phyloP scores from a whole-genome alignment of 2,888 invertebrate genomes.

The Meta bourneti region DNA sequence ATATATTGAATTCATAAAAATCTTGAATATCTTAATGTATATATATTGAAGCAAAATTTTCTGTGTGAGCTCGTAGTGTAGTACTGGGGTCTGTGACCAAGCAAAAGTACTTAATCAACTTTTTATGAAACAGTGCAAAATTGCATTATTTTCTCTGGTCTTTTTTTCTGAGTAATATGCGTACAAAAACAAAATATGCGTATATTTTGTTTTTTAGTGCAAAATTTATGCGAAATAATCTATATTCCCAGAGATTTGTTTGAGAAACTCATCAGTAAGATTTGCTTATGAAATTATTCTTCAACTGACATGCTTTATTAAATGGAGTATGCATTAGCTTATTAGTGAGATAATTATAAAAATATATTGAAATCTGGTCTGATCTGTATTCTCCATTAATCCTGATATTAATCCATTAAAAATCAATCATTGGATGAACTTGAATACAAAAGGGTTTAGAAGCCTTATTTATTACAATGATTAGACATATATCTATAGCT shows the following conservation, averaged over 20 bases:
- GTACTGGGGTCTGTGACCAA: slow-evolving; percentile 1
- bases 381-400: no score
- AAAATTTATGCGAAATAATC: no score
- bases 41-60: slow-evolving; percentile 58
- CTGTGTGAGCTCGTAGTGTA: slow-evolving; percentile 66
- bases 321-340: background rate
- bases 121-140: background rate
- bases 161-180: no score
- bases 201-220: no score
- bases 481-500: background rate
- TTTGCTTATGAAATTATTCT: no score
- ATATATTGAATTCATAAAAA: slow-evolving; percentile 58
- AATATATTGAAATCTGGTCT: background rate
- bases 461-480: background rate
- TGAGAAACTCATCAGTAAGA: no score
- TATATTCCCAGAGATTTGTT: no score
- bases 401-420: no score
- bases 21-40: slow-evolving; percentile 53
- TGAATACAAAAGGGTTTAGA: background rate
- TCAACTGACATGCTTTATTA: no score
- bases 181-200: no score
- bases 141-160: slow-evolving; percentile 19
- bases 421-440: no score
- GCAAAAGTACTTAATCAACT: slow-evolving; percentile 8
- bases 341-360: background rate